Conservation (phyloP, 2,797 vertebrate species). For the Silurus aristotelis region DNA sequence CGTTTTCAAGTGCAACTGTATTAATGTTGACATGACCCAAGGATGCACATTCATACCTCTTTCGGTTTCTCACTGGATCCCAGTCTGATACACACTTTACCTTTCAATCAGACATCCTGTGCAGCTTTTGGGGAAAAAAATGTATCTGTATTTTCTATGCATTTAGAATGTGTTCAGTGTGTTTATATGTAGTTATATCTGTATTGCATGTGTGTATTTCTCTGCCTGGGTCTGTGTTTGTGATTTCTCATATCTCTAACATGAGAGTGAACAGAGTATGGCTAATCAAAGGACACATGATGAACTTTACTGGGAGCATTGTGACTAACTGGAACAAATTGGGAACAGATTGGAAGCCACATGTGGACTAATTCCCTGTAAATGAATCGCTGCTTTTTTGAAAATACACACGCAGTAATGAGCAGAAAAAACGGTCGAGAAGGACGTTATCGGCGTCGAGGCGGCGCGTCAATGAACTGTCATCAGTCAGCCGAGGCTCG, state of each 20-base stretch:
- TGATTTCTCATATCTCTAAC: background rate
- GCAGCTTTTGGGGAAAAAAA: background rate
- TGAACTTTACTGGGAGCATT: conserved; percentile 35
- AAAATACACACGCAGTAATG: conserved; percentile 8
- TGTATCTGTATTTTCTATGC: background rate
- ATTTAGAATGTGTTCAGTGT: background rate
- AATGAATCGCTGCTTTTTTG: conserved; percentile 24
- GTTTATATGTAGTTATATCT: background rate
- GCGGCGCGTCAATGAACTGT: conserved; percentile 31
- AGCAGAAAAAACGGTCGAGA: background rate
- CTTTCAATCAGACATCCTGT: background rate
- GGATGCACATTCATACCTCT: too few species aligned
- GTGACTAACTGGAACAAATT: conserved; percentile 44
- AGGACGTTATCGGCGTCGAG: conserved; percentile 23
- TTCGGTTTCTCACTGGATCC: background rate
- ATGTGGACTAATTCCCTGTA: conserved; percentile 11
- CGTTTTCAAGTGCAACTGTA: background rate
- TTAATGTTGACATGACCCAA: background rate
- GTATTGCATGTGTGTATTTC: background rate
- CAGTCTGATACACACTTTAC: background rate
- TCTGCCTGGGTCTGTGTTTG: conserved; percentile 11
- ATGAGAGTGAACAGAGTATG: too few species aligned
- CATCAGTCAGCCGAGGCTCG: conserved; percentile 17
- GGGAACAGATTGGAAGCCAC: conserved; percentile 41
- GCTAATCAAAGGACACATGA: background rate